phyloP scores from a whole-genome alignment of 2,797 vertebrate species.

The Xiphophorus birchmanni region DNA sequence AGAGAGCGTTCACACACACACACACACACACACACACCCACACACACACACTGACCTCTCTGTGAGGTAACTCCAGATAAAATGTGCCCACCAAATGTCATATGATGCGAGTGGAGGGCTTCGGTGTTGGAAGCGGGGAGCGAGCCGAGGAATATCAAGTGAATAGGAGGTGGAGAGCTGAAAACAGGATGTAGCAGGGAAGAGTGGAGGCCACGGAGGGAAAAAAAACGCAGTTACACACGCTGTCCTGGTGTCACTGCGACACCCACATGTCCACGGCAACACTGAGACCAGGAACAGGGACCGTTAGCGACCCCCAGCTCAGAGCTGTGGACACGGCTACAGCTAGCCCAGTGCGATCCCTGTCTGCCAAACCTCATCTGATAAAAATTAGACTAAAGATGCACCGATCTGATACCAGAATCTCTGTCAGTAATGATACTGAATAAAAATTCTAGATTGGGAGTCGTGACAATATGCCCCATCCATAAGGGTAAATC shows the following conservation, averaged over 20 bases:
- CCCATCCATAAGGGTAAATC: too few species aligned
- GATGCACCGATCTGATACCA: too few species aligned
- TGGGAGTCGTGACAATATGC: too few species aligned
- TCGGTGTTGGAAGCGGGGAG: slow-evolving; percentile 46
- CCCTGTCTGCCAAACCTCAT: not conserved
- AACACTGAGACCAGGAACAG: not conserved
- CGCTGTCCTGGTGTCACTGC: slow-evolving; percentile 21
- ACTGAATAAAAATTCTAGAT: too few species aligned
- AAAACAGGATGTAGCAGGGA: slow-evolving; percentile 75
- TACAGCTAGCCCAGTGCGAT: not conserved
- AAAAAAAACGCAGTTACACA: slow-evolving; percentile 29
- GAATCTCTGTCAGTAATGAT: too few species aligned
- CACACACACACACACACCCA: not conserved
- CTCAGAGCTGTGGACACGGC: not conserved
- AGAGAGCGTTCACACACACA: not conserved
- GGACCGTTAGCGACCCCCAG: not conserved
- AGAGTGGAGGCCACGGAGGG: slow-evolving; percentile 52
- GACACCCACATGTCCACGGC: slow-evolving; percentile 1
- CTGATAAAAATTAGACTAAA: not conserved
- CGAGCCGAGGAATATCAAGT: slow-evolving; percentile 58
- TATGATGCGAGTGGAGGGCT: slow-evolving; percentile 58
- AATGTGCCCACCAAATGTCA: slow-evolving; percentile 60
- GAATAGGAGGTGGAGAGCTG: slow-evolving; percentile 61
- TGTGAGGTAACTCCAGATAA: slow-evolving; percentile 33
- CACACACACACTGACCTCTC: not conserved